Percentiles rank a stretch among this genome's conserved stretches.
Evolutionary conservation across 2,888 invertebrate species (phyloP).

Genomic region (Drosophila mimetica): DNA sequence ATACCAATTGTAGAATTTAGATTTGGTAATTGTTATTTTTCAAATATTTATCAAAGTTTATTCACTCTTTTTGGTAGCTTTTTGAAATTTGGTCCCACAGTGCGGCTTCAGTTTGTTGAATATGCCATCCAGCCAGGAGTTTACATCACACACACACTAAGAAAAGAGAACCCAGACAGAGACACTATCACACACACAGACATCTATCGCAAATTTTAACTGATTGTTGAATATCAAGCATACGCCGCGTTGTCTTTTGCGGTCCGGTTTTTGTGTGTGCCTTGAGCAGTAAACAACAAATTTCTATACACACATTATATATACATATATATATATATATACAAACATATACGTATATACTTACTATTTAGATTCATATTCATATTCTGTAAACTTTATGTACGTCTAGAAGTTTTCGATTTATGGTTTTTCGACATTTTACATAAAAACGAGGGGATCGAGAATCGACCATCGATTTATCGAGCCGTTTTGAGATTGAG

Average conservation of each 20-base stretch:
- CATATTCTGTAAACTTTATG: slow-evolving; percentile 35
- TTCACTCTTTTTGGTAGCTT: not conserved
- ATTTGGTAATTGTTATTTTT: too few relatives aligned
- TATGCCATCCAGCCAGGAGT: slow-evolving; percentile 28
- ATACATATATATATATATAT: slow-evolving; percentile 22
- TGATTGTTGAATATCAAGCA: slow-evolving; percentile 47
- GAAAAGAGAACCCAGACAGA: slow-evolving; percentile 1
- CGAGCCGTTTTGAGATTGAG: slow-evolving; percentile 32
- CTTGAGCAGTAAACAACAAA: slow-evolving; percentile 53
- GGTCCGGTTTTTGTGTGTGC: slow-evolving; percentile 34
- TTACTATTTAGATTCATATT: slow-evolving; percentile 30
- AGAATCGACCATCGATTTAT: slow-evolving; percentile 29
- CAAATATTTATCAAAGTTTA: not conserved
- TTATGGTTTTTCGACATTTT: slow-evolving; percentile 55
- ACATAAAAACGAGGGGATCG: slow-evolving; percentile 43
- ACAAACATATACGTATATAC: slow-evolving; percentile 33
- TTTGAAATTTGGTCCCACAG: slow-evolving; percentile 14
- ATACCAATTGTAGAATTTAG: too few relatives aligned
- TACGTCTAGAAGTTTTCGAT: slow-evolving; percentile 43
- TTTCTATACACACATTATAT: slow-evolving; percentile 26
- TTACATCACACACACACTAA: not conserved
- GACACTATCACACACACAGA: not conserved
- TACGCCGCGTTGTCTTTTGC: slow-evolving; percentile 54
- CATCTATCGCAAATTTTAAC: slow-evolving; percentile 5
- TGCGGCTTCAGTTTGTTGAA: slow-evolving; percentile 20